phyloP scores from a whole-genome alignment of 2,888 invertebrate genomes.

The Lypha dubia region DNA sequence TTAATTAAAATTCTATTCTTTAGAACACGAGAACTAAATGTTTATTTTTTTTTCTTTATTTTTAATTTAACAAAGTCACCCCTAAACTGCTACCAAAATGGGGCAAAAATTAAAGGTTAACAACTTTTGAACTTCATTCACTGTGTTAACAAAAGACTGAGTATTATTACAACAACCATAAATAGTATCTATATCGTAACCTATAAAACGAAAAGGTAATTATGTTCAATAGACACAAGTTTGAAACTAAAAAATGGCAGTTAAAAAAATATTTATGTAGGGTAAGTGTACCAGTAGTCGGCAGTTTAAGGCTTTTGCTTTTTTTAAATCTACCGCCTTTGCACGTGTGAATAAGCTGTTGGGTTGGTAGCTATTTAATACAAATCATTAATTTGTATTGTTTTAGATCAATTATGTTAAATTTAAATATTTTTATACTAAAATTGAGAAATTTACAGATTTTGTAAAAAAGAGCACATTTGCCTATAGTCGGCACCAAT shows the following conservation, averaged over 20 bases:
- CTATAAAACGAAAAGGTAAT: background rate
- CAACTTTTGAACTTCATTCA: slow-evolving; percentile 6
- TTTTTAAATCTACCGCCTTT: too few relatives aligned
- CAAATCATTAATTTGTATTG: too few relatives aligned
- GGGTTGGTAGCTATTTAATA: too few relatives aligned
- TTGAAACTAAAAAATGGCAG: background rate
- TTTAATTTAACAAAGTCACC: slow-evolving; percentile 10
- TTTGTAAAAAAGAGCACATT: too few relatives aligned
- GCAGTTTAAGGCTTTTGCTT: too few relatives aligned
- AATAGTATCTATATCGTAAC: slow-evolving; percentile 1
- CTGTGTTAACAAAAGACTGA: slow-evolving; percentile 4
- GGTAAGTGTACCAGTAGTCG: too few relatives aligned
- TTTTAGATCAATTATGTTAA: too few relatives aligned
- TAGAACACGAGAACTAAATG: background rate
- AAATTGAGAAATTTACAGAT: too few relatives aligned
- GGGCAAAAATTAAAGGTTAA: slow-evolving; percentile 27
- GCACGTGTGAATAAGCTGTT: too few relatives aligned
- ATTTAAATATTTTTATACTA: too few relatives aligned
- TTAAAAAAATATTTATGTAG: background rate
- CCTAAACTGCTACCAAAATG: background rate
- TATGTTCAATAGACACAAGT: background rate
- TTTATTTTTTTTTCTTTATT: too few relatives aligned
- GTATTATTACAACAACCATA: background rate
- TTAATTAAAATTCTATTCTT: background rate
- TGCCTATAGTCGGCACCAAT: too few relatives aligned